Base-by-base conservation (phyloP, 2,113 vertebrate genomes). In the Collichthys lucidus region DNA sequence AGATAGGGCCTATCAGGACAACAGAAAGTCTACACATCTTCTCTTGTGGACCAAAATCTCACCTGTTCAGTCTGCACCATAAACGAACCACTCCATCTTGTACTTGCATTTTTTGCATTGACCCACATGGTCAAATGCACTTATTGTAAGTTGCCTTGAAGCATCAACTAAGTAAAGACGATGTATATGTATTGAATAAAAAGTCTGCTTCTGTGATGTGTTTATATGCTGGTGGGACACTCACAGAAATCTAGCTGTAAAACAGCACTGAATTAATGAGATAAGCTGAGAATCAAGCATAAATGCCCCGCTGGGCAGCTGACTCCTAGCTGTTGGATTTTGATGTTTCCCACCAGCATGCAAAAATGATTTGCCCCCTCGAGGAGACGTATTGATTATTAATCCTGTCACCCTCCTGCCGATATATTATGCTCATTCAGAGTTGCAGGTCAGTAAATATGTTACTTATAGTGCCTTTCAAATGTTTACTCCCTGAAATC, bases 301-400 rank as follows among this genome's bases (percentile, higher is more conserved):
- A 56, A 11, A 63, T 57, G 9, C 22, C 19, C 47, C 50, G 50
- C 7, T 55, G 62, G 47, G 24, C 47, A 49, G n/a, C 70, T 2
- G 0, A 35, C 40, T 62, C 14, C 12, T 4, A 14, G 12, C 14
- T 46, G 63, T 12, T 42, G 22, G 29, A 62, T 67, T 66, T 52
- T 53, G 26, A 22, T 31, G 55, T 46, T n/a, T 20, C 35, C 26
- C 15, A 15, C 29, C 29, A 56, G 74, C 40, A 69, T 40, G 49
- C 29, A 49, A 49, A 50, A 20, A 69, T 49, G 1, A 56, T 68
- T 24, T 50, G 19, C 47, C 44, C 46, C 22, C 59, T 19, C 9
- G 20, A 50, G 31, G 22, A 61, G 42, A 62, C 22, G 29, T 65
- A 55, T 64, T 72, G 47, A 79, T 68, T 31, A 57, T 29, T 66